phyloP scores from a whole-genome alignment of 92 coral and sea anemone genomes.

The Phymanthus crucifer region DNA sequence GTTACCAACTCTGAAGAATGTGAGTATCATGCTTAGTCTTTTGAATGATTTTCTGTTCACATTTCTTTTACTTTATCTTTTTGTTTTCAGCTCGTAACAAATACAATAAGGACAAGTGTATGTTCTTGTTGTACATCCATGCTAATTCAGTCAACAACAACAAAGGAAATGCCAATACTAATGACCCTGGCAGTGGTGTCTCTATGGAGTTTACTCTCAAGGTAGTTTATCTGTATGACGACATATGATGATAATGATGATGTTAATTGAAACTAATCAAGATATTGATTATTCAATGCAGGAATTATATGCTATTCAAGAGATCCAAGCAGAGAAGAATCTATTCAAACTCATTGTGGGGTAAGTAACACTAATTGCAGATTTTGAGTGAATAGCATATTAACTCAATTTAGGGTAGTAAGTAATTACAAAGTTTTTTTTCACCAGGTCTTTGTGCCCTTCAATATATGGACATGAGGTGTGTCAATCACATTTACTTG shows the following conservation, averaged over 20 bases:
- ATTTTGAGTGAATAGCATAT: not conserved
- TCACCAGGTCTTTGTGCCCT: conserved; percentile 90
- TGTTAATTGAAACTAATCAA: not conserved
- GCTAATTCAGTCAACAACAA: conserved; percentile 93
- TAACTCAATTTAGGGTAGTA: not conserved
- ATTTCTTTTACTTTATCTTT: not conserved
- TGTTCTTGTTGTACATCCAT: conserved; percentile 87
- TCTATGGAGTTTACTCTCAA: conserved; percentile 88
- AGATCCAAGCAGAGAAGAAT: conserved; percentile 86
- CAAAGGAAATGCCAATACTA: conserved; percentile 59
- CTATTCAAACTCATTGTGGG: conserved; percentile 88
- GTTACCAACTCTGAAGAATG: conserved; percentile 87
- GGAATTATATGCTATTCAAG: conserved; percentile 98
- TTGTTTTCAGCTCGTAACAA: conserved; percentile 65
- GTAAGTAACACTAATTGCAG: conserved; percentile 30
- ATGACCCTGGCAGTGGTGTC: conserved; percentile 72
- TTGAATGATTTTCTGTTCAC: not conserved
- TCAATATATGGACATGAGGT: conserved; percentile 81
- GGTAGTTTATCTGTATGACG: conserved; percentile 38
- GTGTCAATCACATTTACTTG: not conserved
- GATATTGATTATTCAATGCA: conserved; percentile 9
- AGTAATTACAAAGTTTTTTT: not conserved
- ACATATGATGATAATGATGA: not conserved
- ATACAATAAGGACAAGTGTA: conserved; percentile 89
- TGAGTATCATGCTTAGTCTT: conserved; percentile 11